A percentile compares a stretch with the other conserved stretches of the same genome.
Evolutionary conservation across 2,888 invertebrate genomes (phyloP).

Genomic region (Melitaea athalia): DNA sequence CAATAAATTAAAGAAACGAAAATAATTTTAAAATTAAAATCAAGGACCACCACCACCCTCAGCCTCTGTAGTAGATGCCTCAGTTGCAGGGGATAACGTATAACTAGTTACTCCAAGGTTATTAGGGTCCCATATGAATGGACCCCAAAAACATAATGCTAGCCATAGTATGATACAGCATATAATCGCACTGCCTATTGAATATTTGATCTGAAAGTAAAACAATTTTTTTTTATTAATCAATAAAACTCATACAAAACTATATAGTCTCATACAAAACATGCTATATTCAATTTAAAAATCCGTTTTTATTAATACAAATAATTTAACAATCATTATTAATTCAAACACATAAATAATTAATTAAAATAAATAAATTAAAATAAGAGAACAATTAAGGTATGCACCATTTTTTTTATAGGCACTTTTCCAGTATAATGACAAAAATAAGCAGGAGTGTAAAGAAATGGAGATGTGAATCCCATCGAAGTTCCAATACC

Average conservation of each 20-base stretch:
- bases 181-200: constrained; percentile 47
- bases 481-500: constrained; percentile 57
- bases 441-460: constrained; percentile 62
- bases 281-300: no score
- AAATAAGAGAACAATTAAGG: neutral
- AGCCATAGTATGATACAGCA: constrained; percentile 48
- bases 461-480: constrained; percentile 57
- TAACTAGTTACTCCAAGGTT: constrained; percentile 37
- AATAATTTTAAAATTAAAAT: neutral
- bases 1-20: neutral
- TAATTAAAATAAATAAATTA: neutral
- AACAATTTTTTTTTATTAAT: no score
- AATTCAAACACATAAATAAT: no score
- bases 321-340: neutral
- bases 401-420: constrained; percentile 53
- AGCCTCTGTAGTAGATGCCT: neutral
- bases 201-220: constrained; percentile 49
- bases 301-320: neutral
- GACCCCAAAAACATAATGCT: constrained; percentile 45
- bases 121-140: constrained; percentile 44
- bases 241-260: no score
- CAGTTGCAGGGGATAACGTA: constrained; percentile 1
- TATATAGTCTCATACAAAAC: no score
- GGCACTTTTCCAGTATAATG: constrained; percentile 59
- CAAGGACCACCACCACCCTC: neutral